Evolutionary conservation across 2,797 vertebrate species (phyloP).

Genomic region (Sardinella longiceps): DNA sequence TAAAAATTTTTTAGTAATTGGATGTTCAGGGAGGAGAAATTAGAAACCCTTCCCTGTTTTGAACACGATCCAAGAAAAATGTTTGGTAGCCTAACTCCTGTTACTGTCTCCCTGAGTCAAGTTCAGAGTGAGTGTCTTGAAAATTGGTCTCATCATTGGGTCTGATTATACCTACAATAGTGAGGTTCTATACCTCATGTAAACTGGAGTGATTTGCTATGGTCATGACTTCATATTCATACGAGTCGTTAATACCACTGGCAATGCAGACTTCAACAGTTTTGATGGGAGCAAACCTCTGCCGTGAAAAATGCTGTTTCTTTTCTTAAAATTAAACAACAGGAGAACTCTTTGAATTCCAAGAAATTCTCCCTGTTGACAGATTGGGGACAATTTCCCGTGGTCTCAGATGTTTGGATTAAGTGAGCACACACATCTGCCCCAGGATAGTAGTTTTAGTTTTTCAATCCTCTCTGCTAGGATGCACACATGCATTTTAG

Average conservation of each 20-base stretch:
- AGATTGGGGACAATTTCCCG: conserved; percentile 47
- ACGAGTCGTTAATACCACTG: conserved; percentile 39
- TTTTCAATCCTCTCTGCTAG: conserved; percentile 38
- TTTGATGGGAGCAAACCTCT: conserved; percentile 29
- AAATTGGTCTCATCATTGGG: background rate
- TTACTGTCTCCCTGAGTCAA: conserved; percentile 39
- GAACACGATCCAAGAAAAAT: conserved; percentile 33
- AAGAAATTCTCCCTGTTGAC: conserved; percentile 39
- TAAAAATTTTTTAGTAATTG: background rate
- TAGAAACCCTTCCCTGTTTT: conserved; percentile 22
- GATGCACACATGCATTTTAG: conserved; percentile 34
- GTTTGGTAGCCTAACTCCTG: conserved; percentile 38
- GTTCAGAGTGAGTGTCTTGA: conserved; percentile 16
- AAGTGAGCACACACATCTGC: conserved; percentile 36
- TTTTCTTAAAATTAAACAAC: conserved; percentile 39
- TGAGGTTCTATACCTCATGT: conserved; percentile 43
- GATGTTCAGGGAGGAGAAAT: background rate
- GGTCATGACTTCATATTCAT: conserved; percentile 53
- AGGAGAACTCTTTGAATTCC: conserved; percentile 38
- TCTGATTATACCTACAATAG: conserved; percentile 36
- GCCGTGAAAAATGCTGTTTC: conserved; percentile 31
- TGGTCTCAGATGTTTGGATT: conserved; percentile 45
- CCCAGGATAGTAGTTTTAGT: conserved; percentile 25
- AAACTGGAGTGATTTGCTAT: conserved; percentile 41
- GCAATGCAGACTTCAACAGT: conserved; percentile 23